Evolutionary conservation across 2,888 invertebrate species (phyloP).

Genomic region (Polydrusus tereticollis): DNA sequence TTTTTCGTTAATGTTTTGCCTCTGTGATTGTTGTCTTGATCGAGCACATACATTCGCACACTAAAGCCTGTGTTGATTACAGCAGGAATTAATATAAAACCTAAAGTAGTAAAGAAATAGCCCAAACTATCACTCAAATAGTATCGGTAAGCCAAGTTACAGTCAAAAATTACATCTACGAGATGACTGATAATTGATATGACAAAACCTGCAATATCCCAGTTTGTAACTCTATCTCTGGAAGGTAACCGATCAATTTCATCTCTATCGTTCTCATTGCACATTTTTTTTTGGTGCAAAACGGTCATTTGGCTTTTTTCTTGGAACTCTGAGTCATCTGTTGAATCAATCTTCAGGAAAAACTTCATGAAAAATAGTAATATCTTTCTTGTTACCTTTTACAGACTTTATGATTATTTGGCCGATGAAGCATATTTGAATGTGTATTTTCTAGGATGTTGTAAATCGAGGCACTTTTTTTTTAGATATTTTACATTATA

Average conservation of each 20-base stretch:
- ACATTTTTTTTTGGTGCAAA: conserved; percentile 60
- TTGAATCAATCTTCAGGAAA: conserved; percentile 12
- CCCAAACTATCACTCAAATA: conserved; percentile 69
- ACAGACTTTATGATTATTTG: background rate
- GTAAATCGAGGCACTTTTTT: conserved; percentile 9
- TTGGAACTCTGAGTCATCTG: conserved; percentile 21
- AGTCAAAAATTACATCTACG: conserved; percentile 77
- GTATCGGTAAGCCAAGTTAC: conserved; percentile 73
- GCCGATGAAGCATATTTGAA: background rate
- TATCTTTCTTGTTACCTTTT: background rate
- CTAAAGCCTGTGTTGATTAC: conserved; percentile 82
- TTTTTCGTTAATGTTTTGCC: conserved; percentile 71
- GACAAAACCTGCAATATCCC: conserved; percentile 75
- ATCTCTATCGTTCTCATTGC: conserved; percentile 68
- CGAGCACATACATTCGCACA: conserved; percentile 76
- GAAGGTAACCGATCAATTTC: conserved; percentile 74
- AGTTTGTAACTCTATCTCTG: conserved; percentile 72
- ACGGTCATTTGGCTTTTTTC: conserved; percentile 56
- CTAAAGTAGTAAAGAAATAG: conserved; percentile 78
- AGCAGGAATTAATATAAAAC: conserved; percentile 80
- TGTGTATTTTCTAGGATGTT: background rate
- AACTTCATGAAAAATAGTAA: conserved; percentile 6
- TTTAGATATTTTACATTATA: background rate
- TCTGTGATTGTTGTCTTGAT: conserved; percentile 71
- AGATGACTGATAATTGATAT: conserved; percentile 79